These are phyloP conservation scores for Stratiomys singularior DNA, from an alignment of 2,888 invertebrate genomes.

Conservation along the genomic window DNA sequence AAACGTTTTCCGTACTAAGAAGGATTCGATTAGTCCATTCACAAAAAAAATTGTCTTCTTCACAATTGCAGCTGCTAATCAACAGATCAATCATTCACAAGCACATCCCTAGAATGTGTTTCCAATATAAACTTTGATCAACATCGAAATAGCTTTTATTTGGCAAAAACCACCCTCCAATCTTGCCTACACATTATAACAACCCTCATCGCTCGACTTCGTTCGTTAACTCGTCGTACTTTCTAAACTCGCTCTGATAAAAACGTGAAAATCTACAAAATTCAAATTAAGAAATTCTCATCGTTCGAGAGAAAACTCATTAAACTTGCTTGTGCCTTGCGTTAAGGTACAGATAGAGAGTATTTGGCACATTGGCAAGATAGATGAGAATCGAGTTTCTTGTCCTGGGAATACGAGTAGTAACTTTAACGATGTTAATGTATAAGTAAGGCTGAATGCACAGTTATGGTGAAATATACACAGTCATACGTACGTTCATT, in stretches of 20 bases:
- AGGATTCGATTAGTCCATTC: no score
- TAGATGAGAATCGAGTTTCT: slow-evolving; percentile 24
- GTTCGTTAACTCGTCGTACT: no score
- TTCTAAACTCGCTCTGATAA: neutral
- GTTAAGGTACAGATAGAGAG: slow-evolving; percentile 31
- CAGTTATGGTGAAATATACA: neutral
- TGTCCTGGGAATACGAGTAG: neutral
- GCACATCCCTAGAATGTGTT: no score
- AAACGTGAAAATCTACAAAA: slow-evolving; percentile 39
- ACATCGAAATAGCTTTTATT: no score
- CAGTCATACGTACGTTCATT: neutral
- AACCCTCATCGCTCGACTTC: no score
- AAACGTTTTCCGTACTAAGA: no score
- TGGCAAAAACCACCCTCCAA: no score
- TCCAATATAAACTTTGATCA: no score
- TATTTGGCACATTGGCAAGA: slow-evolving; percentile 43
- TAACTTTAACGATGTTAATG: slow-evolving; percentile 34
- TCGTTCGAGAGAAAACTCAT: slow-evolving; percentile 45
- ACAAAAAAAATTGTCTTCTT: no score
- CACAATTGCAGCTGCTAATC: no score
- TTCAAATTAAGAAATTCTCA: slow-evolving; percentile 46
- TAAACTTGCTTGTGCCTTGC: slow-evolving; percentile 43
- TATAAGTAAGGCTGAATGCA: neutral
- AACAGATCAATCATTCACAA: no score
- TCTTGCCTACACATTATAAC: no score